Percentiles rank a stretch among this genome's conserved stretches.
Conservation (phyloP, 2,888 invertebrate species). For the Cosmopolites sordidus region DNA sequence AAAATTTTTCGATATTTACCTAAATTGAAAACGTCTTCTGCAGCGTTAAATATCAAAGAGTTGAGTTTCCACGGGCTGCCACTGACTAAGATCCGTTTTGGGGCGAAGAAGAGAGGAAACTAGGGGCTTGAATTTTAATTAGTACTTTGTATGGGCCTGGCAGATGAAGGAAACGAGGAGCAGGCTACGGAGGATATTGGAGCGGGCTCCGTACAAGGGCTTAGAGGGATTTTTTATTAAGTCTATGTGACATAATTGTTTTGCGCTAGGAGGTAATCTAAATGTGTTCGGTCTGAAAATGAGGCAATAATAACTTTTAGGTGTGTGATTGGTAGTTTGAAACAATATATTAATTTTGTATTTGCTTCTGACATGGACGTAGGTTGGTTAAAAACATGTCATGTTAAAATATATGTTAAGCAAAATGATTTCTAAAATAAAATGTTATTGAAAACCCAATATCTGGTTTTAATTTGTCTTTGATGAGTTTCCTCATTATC, state of each 20-base stretch:
- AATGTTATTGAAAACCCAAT: too few species aligned
- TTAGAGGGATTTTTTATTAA: constrained; percentile 26
- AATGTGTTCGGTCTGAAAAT: constrained; percentile 12
- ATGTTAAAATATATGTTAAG: too few species aligned
- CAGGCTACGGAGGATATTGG: constrained; percentile 28
- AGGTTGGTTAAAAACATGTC: too few species aligned
- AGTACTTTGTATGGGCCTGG: constrained; percentile 36
- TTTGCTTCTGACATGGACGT: too few species aligned
- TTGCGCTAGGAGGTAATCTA: constrained; percentile 11
- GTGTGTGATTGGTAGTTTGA: not conserved
- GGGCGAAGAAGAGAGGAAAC: constrained; percentile 28
- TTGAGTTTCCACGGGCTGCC: constrained; percentile 15
- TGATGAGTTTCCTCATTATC: too few species aligned
- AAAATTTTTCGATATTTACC: not conserved
- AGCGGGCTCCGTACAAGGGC: constrained; percentile 24
- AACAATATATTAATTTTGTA: too few species aligned
- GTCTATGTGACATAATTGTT: constrained; percentile 24
- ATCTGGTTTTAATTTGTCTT: too few species aligned
- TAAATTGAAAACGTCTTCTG: constrained; percentile 1
- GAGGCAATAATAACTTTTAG: constrained; percentile 9
- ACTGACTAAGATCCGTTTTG: constrained; percentile 23
- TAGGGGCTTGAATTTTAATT: constrained; percentile 45
- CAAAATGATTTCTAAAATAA: too few species aligned
- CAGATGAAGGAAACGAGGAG: constrained; percentile 27
- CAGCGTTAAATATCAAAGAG: not conserved